phyloP scores from a whole-genome alignment of 2,113 vertebrate genomes.

The Bufo gargarizans region DNA sequence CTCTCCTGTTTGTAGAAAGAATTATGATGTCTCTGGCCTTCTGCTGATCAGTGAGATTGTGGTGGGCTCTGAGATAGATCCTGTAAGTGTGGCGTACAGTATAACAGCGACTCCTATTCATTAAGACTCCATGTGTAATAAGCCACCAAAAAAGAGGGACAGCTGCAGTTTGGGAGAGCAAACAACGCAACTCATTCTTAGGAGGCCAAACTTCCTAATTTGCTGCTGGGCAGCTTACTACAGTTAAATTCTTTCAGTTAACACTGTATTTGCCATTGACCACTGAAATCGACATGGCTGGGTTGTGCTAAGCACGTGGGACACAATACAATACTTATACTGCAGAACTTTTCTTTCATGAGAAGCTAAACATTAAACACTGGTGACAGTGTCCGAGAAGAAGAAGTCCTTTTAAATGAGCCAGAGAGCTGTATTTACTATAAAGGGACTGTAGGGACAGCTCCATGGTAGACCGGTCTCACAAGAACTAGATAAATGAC shows the following conservation, averaged over 20 bases:
- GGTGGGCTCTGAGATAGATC: slow-evolving; percentile 82
- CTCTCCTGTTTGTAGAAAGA: slow-evolving; percentile 81
- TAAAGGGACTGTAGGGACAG: background rate
- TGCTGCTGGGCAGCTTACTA: slow-evolving; percentile 75
- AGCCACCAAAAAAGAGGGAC: slow-evolving; percentile 73
- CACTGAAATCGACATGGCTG: background rate
- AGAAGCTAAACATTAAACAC: slow-evolving; percentile 2
- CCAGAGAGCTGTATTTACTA: background rate
- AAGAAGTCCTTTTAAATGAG: background rate
- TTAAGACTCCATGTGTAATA: slow-evolving; percentile 79
- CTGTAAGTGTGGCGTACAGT: slow-evolving; percentile 82
- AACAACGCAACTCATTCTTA: slow-evolving; percentile 84
- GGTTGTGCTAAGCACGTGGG: background rate
- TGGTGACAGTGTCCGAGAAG: slow-evolving; percentile 10
- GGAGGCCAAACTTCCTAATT: slow-evolving; percentile 78
- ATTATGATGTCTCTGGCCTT: slow-evolving; percentile 80
- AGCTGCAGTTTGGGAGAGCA: slow-evolving; percentile 79
- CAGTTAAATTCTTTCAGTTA: slow-evolving; percentile 77
- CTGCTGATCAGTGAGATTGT: slow-evolving; percentile 82
- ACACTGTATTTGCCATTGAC: slow-evolving; percentile 21
- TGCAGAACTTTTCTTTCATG: slow-evolving; percentile 27
- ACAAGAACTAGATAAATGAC: background rate
- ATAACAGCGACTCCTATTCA: slow-evolving; percentile 86
- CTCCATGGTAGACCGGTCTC: background rate
- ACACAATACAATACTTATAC: slow-evolving; percentile 9